Conservation (phyloP, 2,888 invertebrate genomes). For the Conchocele bisecta region DNA sequence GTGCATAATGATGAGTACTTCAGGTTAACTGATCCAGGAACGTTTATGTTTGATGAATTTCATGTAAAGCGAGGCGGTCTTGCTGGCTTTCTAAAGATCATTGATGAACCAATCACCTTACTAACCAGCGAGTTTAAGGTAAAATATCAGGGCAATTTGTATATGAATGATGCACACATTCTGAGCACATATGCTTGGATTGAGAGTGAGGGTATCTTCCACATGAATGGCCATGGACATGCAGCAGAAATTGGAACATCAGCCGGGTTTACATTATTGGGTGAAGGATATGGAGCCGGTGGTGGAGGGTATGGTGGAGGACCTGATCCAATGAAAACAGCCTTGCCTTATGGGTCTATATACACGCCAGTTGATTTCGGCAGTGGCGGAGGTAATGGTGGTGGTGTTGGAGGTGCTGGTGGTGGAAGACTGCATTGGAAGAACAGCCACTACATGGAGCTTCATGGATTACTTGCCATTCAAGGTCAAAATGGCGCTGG, state of each 20-base stretch:
- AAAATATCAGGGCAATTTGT: slow-evolving; percentile 67
- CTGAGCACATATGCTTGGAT: slow-evolving; percentile 69
- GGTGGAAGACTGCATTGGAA: slow-evolving; percentile 71
- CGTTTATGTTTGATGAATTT: slow-evolving; percentile 65
- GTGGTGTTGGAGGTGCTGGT: slow-evolving; percentile 66
- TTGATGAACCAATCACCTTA: slow-evolving; percentile 38
- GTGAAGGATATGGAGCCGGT: slow-evolving; percentile 68
- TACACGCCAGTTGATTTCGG: slow-evolving; percentile 61
- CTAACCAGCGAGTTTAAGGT: slow-evolving; percentile 66
- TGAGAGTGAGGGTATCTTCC: slow-evolving; percentile 72
- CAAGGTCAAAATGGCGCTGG: slow-evolving; percentile 64
- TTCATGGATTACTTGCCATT: slow-evolving; percentile 67
- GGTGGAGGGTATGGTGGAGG: slow-evolving; percentile 74
- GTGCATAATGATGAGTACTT: slow-evolving; percentile 61
- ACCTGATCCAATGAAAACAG: slow-evolving; percentile 39
- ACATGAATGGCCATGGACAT: slow-evolving; percentile 68
- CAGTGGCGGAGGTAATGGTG: slow-evolving; percentile 73
- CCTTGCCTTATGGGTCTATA: slow-evolving; percentile 67
- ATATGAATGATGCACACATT: slow-evolving; percentile 72
- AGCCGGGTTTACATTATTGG: slow-evolving; percentile 57
- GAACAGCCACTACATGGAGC: slow-evolving; percentile 67
- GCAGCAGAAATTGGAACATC: slow-evolving; percentile 59
- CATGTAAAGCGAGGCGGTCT: slow-evolving; percentile 64
- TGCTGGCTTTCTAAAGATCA: slow-evolving; percentile 62
- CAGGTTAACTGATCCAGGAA: slow-evolving; percentile 61